Conservation (phyloP, 2,113 vertebrate genomes). For the Ophiodon elongatus region DNA sequence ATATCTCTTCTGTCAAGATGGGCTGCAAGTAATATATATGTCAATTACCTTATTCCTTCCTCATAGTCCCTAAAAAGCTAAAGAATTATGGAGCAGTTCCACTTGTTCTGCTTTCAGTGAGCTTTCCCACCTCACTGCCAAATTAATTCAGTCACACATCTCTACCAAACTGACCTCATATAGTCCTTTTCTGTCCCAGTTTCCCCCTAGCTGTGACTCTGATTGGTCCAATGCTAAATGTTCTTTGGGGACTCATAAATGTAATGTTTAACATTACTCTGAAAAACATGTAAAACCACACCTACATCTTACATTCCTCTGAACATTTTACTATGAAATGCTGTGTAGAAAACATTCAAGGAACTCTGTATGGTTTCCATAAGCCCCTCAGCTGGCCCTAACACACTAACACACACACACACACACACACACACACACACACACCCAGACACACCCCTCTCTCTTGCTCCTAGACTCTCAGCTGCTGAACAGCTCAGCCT, state of each 20-base stretch:
- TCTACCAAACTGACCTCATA: background rate
- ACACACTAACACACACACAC: conserved; percentile 40
- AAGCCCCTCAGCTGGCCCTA: conserved; percentile 41
- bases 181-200: background rate
- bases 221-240: background rate
- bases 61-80: background rate
- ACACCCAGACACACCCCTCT: conserved; percentile 31
- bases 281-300: background rate
- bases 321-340: conserved; percentile 9
- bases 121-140: background rate
- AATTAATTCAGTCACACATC: background rate
- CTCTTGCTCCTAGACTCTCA: conserved; percentile 66
- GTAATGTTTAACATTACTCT: background rate
- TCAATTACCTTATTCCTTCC: background rate
- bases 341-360: conserved; percentile 3
- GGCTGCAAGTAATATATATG: too few species aligned
- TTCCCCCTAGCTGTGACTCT: background rate
- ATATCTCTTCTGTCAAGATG: too few species aligned
- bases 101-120: background rate
- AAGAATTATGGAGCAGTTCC: background rate
- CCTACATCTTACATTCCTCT: conserved; percentile 8
- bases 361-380: conserved; percentile 40
- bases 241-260: background rate
- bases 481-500: conserved; percentile 77
- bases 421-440: conserved; percentile 36